Percentiles rank a stretch among this genome's conserved stretches.
These are phyloP conservation scores for Actenoides hombroni DNA, from an alignment of 2,113 vertebrate species.

Conservation along the genomic window DNA sequence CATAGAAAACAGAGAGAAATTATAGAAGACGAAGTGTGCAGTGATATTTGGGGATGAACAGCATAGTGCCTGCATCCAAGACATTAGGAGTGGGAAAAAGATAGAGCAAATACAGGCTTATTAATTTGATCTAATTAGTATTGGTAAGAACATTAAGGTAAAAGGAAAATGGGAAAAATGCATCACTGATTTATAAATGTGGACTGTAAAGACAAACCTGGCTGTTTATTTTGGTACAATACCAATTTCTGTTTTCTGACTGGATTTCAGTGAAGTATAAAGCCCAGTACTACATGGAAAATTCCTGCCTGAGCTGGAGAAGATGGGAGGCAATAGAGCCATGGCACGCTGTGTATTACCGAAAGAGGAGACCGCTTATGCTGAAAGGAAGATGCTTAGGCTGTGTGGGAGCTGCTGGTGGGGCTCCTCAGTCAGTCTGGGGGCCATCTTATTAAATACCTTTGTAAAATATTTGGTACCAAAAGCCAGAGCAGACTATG, in stretches of 20 bases:
- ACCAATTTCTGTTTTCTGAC: background rate
- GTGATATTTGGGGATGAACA: background rate
- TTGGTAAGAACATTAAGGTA: background rate
- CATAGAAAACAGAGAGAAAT: background rate
- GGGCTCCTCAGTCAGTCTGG: background rate
- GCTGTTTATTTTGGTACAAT: background rate
- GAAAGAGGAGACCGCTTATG: background rate
- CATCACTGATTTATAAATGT: background rate
- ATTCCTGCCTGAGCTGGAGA: background rate
- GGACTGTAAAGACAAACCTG: background rate
- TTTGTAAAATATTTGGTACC: background rate
- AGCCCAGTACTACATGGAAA: background rate
- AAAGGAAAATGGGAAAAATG: background rate
- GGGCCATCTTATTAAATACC: background rate
- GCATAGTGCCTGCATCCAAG: background rate
- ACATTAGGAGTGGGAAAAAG: background rate
- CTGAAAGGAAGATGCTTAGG: background rate
- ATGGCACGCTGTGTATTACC: accelerated
- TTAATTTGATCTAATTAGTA: background rate
- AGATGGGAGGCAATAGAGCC: background rate
- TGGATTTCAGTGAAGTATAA: background rate
- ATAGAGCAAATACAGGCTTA: background rate
- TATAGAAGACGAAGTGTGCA: background rate
- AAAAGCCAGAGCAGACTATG: background rate
- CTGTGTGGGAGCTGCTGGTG: background rate